These are phyloP conservation scores for Chrysodeixis includens DNA, from an alignment of 2,888 invertebrate genomes.

Conservation along the genomic window DNA sequence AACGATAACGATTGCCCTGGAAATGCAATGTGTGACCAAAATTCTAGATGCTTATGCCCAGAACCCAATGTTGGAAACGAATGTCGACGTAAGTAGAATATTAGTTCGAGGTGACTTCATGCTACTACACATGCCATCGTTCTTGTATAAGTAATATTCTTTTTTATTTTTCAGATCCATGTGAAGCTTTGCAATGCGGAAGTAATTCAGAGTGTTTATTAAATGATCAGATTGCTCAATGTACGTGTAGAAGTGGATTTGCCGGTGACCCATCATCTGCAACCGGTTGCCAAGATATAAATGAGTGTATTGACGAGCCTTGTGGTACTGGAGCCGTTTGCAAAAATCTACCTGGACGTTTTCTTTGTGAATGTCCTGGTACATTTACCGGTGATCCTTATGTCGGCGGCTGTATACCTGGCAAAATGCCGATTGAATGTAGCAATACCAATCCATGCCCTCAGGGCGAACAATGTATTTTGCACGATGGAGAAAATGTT, in stretches of 20 bases:
- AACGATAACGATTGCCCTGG: conserved; percentile 95
- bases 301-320: conserved; percentile 95
- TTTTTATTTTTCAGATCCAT: conserved; percentile 92
- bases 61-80: conserved; percentile 97
- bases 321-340: conserved; percentile 96
- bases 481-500: conserved; percentile 94
- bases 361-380: conserved; percentile 96
- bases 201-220: conserved; percentile 97
- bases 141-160: neutral
- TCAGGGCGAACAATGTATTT: conserved; percentile 95
- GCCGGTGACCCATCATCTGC: conserved; percentile 91
- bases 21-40: conserved; percentile 95
- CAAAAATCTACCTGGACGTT: conserved; percentile 95
- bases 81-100: conserved; percentile 93
- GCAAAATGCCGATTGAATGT: conserved; percentile 91
- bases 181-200: conserved; percentile 95
- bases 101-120: neutral
- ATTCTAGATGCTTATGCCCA: conserved; percentile 95
- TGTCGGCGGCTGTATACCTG: conserved; percentile 92
- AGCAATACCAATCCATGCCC: conserved; percentile 94
- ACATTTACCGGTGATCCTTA: conserved; percentile 95
- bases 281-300: conserved; percentile 95
- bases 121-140: no score
- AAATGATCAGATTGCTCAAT: conserved; percentile 94
- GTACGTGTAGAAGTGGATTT: conserved; percentile 95